phyloP scores from a whole-genome alignment of 2,888 invertebrate genomes.

The Pegoplata infirma region DNA sequence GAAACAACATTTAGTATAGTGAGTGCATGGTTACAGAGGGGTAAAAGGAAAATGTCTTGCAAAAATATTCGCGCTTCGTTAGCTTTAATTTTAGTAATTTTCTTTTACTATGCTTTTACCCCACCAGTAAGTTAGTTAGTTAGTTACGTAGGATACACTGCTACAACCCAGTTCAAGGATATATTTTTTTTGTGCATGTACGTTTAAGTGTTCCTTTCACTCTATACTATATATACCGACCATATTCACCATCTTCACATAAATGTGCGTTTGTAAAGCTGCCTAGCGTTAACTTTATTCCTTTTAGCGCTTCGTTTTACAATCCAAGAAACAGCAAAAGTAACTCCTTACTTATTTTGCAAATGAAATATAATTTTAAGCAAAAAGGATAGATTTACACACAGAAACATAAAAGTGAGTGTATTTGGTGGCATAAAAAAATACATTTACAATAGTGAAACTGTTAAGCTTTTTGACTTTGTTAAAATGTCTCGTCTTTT shows the following conservation, averaged over 20 bases:
- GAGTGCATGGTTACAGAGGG: no score
- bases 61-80: slow-evolving; percentile 74
- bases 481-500: slow-evolving; percentile 55
- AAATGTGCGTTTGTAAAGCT: slow-evolving; percentile 40
- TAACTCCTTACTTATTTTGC: slow-evolving; percentile 30
- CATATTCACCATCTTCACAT: neutral
- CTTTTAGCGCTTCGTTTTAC: slow-evolving; percentile 54
- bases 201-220: no score
- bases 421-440: no score
- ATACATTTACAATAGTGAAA: slow-evolving; percentile 24
- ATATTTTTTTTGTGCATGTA: no score
- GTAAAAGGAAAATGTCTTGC: slow-evolving; percentile 46
- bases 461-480: slow-evolving; percentile 56
- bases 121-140: slow-evolving; percentile 14
- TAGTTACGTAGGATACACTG: neutral
- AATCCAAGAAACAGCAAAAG: slow-evolving; percentile 27
- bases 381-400: slow-evolving; percentile 33
- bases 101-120: slow-evolving; percentile 64
- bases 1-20: neutral
- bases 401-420: slow-evolving; percentile 11
- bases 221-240: neutral
- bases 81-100: slow-evolving; percentile 73
- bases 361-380: slow-evolving; percentile 47
- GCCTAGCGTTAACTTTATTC: slow-evolving; percentile 47
- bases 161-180: neutral